These are phyloP conservation scores for Plodia interpunctella DNA, from an alignment of 1,140 invertebrate species.

Conservation along the genomic window DNA sequence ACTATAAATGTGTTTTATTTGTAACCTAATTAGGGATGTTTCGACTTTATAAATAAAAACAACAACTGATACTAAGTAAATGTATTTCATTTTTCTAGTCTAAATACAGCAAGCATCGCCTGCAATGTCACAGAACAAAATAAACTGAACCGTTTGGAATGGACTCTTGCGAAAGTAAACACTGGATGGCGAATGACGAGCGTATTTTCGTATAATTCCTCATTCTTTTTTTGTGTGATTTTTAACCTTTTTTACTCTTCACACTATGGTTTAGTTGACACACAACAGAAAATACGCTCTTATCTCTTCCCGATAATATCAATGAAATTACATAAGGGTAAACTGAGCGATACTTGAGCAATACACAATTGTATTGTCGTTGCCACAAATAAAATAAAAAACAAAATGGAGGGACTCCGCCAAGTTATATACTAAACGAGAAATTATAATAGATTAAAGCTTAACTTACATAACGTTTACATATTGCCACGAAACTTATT, in stretches of 20 bases:
- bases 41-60: conserved; percentile 27
- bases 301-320: conserved; percentile 34
- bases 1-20: not conserved
- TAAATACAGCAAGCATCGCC: conserved; percentile 51
- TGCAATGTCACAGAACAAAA: conserved; percentile 49
- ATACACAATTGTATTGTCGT: conserved; percentile 65
- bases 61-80: conserved; percentile 59
- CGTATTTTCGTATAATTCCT: not conserved
- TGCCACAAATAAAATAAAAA: conserved; percentile 42
- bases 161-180: not conserved
- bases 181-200: not conserved
- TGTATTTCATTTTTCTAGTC: conserved; percentile 66
- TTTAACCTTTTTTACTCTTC: not conserved
- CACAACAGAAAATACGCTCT: not conserved
- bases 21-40: not conserved
- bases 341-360: conserved; percentile 66
- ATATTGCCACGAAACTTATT: conserved; percentile 43
- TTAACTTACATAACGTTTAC: conserved; percentile 46
- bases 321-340: conserved; percentile 35
- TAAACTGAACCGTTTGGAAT: conserved; percentile 9
- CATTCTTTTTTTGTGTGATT: not conserved
- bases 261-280: not conserved
- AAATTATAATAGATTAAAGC: conserved; percentile 52
- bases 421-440: conserved; percentile 38
- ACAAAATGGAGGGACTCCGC: conserved; percentile 48